Conservation (phyloP, 2,888 invertebrate species). For the Temnothorax ravouxi region DNA sequence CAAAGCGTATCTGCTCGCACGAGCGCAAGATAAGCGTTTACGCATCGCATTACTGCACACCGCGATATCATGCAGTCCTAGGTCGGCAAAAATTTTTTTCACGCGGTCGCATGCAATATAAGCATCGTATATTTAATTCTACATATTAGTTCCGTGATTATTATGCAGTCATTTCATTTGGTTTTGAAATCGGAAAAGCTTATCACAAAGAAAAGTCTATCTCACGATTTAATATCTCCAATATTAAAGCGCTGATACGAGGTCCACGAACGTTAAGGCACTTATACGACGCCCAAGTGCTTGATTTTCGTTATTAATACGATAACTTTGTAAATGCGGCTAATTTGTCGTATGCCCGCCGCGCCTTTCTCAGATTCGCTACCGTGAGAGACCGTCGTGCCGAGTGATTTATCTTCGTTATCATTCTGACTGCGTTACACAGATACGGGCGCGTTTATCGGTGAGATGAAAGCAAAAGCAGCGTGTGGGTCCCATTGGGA, state of each 20-base stretch:
- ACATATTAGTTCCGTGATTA: not conserved
- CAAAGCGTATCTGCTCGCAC: conserved; percentile 26
- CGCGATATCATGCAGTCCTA: not conserved
- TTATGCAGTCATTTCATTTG: not conserved
- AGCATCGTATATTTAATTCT: not conserved
- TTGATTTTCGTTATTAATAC: conserved; percentile 15
- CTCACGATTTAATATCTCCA: not conserved
- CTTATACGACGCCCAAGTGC: not conserved
- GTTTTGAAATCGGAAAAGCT: not conserved
- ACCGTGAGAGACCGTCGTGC: conserved; percentile 6
- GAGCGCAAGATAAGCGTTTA: conserved; percentile 46
- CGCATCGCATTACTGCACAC: conserved; percentile 10
- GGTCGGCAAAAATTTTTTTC: not conserved
- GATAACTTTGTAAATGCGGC: conserved; percentile 6
- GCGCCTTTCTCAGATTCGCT: conserved; percentile 21
- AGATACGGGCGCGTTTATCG: conserved; percentile 64
- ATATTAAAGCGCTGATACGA: not conserved
- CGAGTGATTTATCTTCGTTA: conserved; percentile 61
- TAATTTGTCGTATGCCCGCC: conserved; percentile 31
- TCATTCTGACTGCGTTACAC: conserved; percentile 54
- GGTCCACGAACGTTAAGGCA: conserved; percentile 1
- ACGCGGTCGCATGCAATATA: not conserved
- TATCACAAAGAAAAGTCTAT: too few relatives aligned
- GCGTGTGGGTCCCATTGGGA: conserved; percentile 51
- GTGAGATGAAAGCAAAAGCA: conserved; percentile 70